These are phyloP conservation scores for Silurus lanzhouensis DNA, from an alignment of 2,797 vertebrate genomes.

Conservation along the genomic window DNA sequence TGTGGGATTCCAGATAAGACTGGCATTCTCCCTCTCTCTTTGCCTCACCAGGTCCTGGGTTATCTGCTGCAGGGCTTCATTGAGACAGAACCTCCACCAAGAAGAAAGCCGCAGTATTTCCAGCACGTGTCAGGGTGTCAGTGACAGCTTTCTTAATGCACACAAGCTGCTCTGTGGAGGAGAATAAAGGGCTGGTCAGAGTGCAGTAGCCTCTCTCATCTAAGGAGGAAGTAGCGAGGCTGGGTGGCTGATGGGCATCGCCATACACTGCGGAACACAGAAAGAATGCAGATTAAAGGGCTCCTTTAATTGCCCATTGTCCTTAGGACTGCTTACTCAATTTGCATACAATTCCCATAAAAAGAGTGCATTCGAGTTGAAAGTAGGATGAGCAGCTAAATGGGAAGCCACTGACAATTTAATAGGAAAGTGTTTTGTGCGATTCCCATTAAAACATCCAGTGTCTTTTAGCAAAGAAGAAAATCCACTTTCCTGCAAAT, in stretches of 20 bases:
- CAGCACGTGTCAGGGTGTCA: constrained; percentile 55
- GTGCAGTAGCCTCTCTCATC: constrained; percentile 26
- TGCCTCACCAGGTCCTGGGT: constrained; percentile 48
- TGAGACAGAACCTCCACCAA: constrained; percentile 46
- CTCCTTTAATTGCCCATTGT: constrained; percentile 43
- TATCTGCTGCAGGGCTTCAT: constrained; percentile 55
- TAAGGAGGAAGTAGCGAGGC: constrained; percentile 36
- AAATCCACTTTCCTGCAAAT: constrained; percentile 56
- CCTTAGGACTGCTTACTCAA: constrained; percentile 35
- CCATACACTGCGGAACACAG: constrained; percentile 13
- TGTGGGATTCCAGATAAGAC: constrained; percentile 55
- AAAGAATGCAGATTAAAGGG: constrained; percentile 7
- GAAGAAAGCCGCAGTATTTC: constrained; percentile 48
- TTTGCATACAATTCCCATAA: constrained; percentile 42
- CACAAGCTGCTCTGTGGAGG: constrained; percentile 58
- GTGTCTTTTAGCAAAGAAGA: constrained; percentile 51
- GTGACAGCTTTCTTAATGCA: constrained; percentile 64
- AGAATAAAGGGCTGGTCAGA: constrained; percentile 46
- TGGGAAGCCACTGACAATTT: constrained; percentile 56
- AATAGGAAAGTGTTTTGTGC: constrained; percentile 58
- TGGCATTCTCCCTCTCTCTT: constrained; percentile 46
- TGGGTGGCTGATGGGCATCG: constrained; percentile 38
- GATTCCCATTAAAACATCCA: constrained; percentile 56
- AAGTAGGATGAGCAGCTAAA: constrained; percentile 53
- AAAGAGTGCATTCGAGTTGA: constrained; percentile 40